Base-by-base conservation (phyloP, 2,888 invertebrate species). In the Dastarcus helophoroides region DNA sequence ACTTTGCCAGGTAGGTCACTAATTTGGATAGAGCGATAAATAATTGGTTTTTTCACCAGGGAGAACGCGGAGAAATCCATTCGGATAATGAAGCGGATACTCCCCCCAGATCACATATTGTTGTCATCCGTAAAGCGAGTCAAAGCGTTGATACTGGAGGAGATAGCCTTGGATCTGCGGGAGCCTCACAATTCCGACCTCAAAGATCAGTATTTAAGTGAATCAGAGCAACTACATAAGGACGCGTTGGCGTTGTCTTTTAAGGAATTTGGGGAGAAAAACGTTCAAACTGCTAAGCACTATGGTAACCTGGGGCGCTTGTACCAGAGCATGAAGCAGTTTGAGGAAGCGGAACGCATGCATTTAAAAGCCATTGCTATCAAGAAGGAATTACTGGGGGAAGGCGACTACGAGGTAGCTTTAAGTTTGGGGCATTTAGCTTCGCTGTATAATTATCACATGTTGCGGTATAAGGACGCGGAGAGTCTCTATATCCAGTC, bases 281-380 rank as follows among this genome's bases (percentile, higher is more conserved):
- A 93, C 63, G 88, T 93, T 19, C 90, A 93, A 66, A 91, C 91
- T 0, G 91, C 93, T 29, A 93, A 93, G 56, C 90, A 91, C 61
- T 94, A 91, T 62, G 93, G 93, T 7, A 94, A 94, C 67, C 69
- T 94, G 29, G 94, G 94, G 32, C 68, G 94, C 8, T 69, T 94
- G 8, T 93, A 91, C 65, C 93, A 94, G 64, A 89, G 88, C 53
- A 91, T 93, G 90, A 76, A 75, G 53, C 75, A 78, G 54, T 90
- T 77, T 60, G 69, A 77, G 63, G 82, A 85, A 56, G 89, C 93
- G 0, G 91, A 91, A 60, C 68, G 68, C 40, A 91, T 93, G 90
- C 93, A 93, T 62, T 65, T 88, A 42, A 83, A 80, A 57, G 89
- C 93, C n/a, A 93, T 93, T 47, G 71, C 76, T 22, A 91, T 93